A percentile compares a stretch with the other conserved stretches of the same genome.
Conservation (phyloP, 1,140 invertebrate genomes). For the Helicoverpa armigera region DNA sequence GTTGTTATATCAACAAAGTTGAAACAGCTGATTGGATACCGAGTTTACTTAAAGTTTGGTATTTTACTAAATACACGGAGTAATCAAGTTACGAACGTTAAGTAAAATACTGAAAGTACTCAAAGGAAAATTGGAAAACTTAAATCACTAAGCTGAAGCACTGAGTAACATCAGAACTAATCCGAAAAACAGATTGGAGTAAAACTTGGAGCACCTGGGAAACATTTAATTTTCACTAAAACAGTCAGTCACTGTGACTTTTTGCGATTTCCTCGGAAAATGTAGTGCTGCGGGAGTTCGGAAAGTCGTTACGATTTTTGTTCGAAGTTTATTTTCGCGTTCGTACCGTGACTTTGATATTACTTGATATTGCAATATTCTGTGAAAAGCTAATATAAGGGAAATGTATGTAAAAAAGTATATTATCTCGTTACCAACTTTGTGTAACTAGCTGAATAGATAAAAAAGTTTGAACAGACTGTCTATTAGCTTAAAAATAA, state of each 20-base stretch:
- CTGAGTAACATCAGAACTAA: slow-evolving; percentile 20
- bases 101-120: background rate
- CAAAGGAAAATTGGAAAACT: slow-evolving; percentile 27
- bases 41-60: too few relatives aligned
- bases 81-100: too few relatives aligned
- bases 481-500: too few relatives aligned
- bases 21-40: too few relatives aligned
- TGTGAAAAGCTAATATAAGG: too few relatives aligned
- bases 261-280: slow-evolving; percentile 29
- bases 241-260: slow-evolving; percentile 14
- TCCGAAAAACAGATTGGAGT: slow-evolving; percentile 19
- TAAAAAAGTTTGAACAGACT: too few relatives aligned
- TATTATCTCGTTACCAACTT: too few relatives aligned
- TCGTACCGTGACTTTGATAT: background rate
- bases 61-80: too few relatives aligned
- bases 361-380: too few relatives aligned
- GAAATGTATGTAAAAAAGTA: too few relatives aligned
- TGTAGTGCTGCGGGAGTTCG: slow-evolving; percentile 53
- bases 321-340: background rate
- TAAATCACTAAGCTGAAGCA: slow-evolving; percentile 21
- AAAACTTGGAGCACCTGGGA: slow-evolving; percentile 6
- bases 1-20: too few relatives aligned
- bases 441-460: too few relatives aligned
- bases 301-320: slow-evolving; percentile 45
- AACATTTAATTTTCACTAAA: slow-evolving; percentile 36